Percentiles rank a stretch among this genome's conserved stretches.
phyloP scores from a whole-genome alignment of 2,797 vertebrate species.

The Hyperoplus immaculatus region DNA sequence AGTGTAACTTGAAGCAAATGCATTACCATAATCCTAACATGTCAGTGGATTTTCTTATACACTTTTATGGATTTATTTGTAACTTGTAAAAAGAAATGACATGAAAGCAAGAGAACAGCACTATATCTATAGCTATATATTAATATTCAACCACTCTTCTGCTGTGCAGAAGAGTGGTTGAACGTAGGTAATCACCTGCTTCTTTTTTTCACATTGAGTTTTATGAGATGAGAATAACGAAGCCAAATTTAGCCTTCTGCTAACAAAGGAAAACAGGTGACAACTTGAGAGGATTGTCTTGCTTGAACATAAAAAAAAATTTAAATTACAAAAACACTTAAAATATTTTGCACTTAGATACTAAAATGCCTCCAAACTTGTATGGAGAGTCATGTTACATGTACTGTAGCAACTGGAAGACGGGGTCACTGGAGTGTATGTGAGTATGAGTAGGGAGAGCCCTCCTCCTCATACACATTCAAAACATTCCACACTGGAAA shows the following conservation, averaged over 20 bases:
- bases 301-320: background rate
- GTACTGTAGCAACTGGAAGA: slow-evolving; percentile 34
- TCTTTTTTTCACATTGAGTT: slow-evolving; percentile 7
- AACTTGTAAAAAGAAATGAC: slow-evolving; percentile 21
- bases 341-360: background rate
- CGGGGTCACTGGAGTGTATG: slow-evolving; percentile 19
- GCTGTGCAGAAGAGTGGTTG: background rate
- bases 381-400: slow-evolving; percentile 20
- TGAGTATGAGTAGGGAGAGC: slow-evolving; percentile 39
- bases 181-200: background rate
- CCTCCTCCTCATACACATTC: slow-evolving; percentile 74
- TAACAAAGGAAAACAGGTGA: background rate
- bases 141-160: too few relatives aligned
- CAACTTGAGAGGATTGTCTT: background rate
- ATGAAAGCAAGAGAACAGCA: slow-evolving; percentile 37
- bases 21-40: background rate
- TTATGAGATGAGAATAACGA: background rate
- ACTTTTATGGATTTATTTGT: background rate
- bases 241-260: background rate
- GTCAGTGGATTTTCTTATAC: background rate
- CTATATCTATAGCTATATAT: background rate
- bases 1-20: slow-evolving; percentile 26
- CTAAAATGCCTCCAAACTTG: slow-evolving; percentile 15
- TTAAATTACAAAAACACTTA: too few relatives aligned
- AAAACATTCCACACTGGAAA: slow-evolving; percentile 80